Conservation (phyloP, 1,140 invertebrate genomes). For the Copidosoma floridanum region DNA sequence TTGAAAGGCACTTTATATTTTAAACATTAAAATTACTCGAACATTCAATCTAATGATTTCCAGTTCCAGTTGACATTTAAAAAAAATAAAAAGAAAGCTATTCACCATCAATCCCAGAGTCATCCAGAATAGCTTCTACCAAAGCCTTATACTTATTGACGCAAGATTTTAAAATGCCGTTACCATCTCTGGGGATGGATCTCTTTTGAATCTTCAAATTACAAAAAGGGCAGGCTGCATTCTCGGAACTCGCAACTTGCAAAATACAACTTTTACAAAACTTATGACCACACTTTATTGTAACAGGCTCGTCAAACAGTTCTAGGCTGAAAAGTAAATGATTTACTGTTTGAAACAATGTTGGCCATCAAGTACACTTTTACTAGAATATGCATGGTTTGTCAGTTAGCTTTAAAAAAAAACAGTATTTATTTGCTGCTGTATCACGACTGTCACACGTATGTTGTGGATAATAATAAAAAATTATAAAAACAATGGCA, state of each 20-base stretch:
- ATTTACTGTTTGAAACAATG: too few relatives aligned
- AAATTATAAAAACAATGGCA: too few relatives aligned
- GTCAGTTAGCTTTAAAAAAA: too few relatives aligned
- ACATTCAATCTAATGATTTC: background rate
- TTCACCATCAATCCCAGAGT: conserved; percentile 30
- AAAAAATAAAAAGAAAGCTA: background rate
- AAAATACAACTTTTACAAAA: conserved; percentile 33
- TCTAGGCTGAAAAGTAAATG: conserved; percentile 32
- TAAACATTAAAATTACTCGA: too few relatives aligned
- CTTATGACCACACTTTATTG: conserved; percentile 35
- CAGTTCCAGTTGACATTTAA: background rate
- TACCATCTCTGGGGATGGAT: conserved; percentile 21
- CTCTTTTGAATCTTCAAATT: conserved; percentile 21
- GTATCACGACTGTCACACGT: too few relatives aligned
- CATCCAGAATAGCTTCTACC: too few relatives aligned
- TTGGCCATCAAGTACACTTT: too few relatives aligned
- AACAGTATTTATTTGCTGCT: too few relatives aligned
- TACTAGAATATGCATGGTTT: too few relatives aligned
- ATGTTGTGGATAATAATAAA: too few relatives aligned
- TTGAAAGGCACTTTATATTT: too few relatives aligned
- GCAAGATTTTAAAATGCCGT: conserved; percentile 14
- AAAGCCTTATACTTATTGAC: too few relatives aligned
- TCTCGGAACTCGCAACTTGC: conserved; percentile 12
- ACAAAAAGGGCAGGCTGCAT: conserved; percentile 31
- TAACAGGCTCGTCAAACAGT: conserved; percentile 24